These are phyloP conservation scores for Drosophila trapezifrons DNA, from an alignment of 1,140 invertebrate genomes.

Conservation along the genomic window DNA sequence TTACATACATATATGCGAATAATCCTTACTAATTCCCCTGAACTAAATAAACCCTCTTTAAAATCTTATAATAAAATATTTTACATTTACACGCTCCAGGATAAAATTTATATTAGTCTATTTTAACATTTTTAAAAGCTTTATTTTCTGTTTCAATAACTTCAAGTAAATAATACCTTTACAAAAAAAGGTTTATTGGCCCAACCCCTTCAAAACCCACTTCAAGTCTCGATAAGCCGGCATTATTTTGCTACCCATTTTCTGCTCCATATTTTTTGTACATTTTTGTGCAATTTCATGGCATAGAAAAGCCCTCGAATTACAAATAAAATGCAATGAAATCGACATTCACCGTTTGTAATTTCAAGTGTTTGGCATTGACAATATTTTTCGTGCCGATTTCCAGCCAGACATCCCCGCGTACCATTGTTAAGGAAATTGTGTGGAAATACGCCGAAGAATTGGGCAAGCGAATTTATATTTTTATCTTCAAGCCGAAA, in stretches of 20 bases:
- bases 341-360: conserved; percentile 62
- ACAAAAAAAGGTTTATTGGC: conserved; percentile 2
- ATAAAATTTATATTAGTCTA: background rate
- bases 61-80: too few relatives aligned
- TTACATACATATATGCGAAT: too few relatives aligned
- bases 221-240: conserved; percentile 8
- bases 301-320: conserved; percentile 39
- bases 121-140: background rate
- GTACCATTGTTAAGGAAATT: conserved; percentile 67
- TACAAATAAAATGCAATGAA: conserved; percentile 43
- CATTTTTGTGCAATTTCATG: conserved; percentile 43
- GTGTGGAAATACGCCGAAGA: conserved; percentile 61
- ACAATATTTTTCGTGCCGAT: conserved; percentile 62
- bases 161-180: background rate
- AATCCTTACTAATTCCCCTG: background rate
- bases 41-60: background rate
- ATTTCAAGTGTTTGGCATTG: conserved; percentile 73
- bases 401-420: conserved; percentile 16
- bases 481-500: conserved; percentile 41
- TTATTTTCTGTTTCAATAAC: too few relatives aligned
- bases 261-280: conserved; percentile 41
- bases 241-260: conserved; percentile 27
- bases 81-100: background rate
- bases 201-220: background rate
- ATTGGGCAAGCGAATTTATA: conserved; percentile 61